Evolutionary conservation across 2,113 vertebrate species (phyloP).

Genomic region (Mastomys natalensis): DNA sequence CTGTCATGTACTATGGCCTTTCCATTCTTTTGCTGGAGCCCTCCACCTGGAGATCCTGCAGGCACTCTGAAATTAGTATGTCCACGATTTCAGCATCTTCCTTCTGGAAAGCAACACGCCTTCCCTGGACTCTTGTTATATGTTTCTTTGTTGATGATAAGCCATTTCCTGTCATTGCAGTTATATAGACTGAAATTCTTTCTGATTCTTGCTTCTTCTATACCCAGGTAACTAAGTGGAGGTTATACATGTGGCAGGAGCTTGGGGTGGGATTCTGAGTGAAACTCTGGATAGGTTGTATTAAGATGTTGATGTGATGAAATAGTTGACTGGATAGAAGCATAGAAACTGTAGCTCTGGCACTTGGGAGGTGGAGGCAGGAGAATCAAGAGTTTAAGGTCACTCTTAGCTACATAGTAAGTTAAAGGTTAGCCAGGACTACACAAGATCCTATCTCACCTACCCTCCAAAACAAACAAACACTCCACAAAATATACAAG

Average conservation of each 20-base stretch:
- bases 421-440: background rate
- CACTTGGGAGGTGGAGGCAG: background rate
- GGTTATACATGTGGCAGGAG: background rate
- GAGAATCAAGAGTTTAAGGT: too few relatives aligned
- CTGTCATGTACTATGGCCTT: slow-evolving; percentile 70
- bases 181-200: background rate
- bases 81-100: slow-evolving; percentile 25
- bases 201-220: background rate
- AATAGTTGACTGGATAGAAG: background rate
- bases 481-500: background rate
- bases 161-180: background rate
- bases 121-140: background rate
- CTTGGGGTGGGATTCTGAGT: background rate
- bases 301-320: background rate
- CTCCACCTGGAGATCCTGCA: slow-evolving; percentile 53
- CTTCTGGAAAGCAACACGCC: background rate
- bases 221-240: background rate
- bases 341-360: background rate
- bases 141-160: background rate
- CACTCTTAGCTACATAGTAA: background rate
- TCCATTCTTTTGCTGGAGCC: slow-evolving; percentile 61
- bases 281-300: background rate
- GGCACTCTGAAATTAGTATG: slow-evolving; percentile 34
- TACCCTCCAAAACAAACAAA: background rate
- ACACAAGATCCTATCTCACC: background rate